Evolutionary conservation across 2,113 vertebrate genomes (phyloP).

Genomic region (Picathartes gymnocephalus): DNA sequence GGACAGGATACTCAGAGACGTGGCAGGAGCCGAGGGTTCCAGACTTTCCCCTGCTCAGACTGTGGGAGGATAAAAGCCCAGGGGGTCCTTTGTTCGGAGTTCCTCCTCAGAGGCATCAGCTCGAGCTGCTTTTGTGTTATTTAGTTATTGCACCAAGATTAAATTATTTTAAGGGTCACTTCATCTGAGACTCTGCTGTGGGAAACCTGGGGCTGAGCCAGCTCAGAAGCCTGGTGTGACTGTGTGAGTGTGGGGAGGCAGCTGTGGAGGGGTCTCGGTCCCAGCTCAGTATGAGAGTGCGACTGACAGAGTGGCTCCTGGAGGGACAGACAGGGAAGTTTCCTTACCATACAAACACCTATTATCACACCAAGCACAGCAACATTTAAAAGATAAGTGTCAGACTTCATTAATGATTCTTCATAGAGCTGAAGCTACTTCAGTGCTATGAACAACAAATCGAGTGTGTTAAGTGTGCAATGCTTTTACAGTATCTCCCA

Average conservation of each 20-base stretch:
- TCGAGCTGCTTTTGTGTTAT: not conserved
- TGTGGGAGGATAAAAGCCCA: not conserved
- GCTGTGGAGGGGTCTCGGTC: accelerated
- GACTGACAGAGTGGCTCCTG: not conserved
- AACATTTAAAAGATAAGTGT: not conserved
- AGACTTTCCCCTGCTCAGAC: not conserved
- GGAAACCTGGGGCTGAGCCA: too few relatives aligned
- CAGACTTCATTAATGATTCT: not conserved
- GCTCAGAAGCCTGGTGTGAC: not conserved
- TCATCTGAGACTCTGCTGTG: not conserved
- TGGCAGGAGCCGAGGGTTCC: not conserved
- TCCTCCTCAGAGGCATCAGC: not conserved
- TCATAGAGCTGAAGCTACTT: not conserved
- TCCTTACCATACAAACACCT: not conserved
- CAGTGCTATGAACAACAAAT: not conserved
- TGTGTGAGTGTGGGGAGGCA: not conserved
- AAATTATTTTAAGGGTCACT: not conserved
- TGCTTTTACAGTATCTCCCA: not conserved
- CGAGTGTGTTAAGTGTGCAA: not conserved
- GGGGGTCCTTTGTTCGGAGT: not conserved
- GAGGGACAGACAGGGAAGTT: accelerated
- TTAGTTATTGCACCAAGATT: not conserved
- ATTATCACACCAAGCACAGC: not conserved
- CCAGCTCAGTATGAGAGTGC: not conserved
- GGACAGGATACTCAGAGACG: not conserved